Evolutionary conservation across 2,113 vertebrate genomes (phyloP), one percentile per base, ranked within the genome.

Genomic region (Apaloderma vittatum): DNA sequence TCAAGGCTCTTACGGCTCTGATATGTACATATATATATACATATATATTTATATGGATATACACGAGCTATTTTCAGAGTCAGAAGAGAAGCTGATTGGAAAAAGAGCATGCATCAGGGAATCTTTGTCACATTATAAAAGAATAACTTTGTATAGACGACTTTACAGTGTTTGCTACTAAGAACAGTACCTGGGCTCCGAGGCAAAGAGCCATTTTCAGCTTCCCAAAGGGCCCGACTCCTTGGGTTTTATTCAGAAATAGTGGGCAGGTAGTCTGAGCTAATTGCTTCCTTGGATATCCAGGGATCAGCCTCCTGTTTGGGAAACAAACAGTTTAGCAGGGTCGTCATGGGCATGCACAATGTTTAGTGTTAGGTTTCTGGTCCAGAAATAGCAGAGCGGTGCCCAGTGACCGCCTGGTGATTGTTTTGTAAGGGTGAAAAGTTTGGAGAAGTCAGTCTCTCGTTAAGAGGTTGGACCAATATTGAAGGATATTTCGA

Each of bases 361-460:
- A 62, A 20, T 37, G 30, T 45, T 72, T 13, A 30, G 74, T n/a
- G 75, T 88, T 92, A 43, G 48, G 68, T 80, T 93, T 86, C 91
- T 71, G 68, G 37, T 71, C 91, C 93, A 81, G 57, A 95, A 94
- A 63, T 92, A 94, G 80, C 72, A 75, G 72, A 43, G 59, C 46
- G 51, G 51, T 84, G 65, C 61, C 66, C 65, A 57, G 48, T 57
- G 71, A 40, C 55, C 71, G 48, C 21, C 29, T n/a, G 15, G 37
- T 77, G 40, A 65, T 76, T 65, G 43, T 82, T 88, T n/a, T 76
- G 40, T 52, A n/a, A 73, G 63, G 34, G 43, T 36, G 34, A 65
- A 81, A 71, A 20, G 5, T 43, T 71, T 72, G 74, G 40, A 49
- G 49, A 52, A 79, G 58, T 90, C 45, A 12, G 20, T 55, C 30